These are phyloP conservation scores for Aspidiotus destructor DNA, from an alignment of 2,888 invertebrate genomes.

Conservation along the genomic window DNA sequence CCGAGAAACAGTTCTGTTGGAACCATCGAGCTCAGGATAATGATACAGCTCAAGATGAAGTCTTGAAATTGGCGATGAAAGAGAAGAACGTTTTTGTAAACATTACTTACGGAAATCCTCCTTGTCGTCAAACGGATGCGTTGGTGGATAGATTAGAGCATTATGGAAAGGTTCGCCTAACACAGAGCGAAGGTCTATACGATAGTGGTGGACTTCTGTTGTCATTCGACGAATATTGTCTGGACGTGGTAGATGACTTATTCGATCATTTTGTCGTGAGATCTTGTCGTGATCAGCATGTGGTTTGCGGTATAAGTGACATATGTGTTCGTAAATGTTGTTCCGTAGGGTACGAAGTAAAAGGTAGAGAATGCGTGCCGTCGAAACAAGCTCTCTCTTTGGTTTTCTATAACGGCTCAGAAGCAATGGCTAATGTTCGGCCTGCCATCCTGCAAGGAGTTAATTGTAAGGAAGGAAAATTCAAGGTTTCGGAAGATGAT, in stretches of 20 bases:
- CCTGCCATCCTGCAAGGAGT: slow-evolving; percentile 10
- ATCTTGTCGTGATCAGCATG: slow-evolving; percentile 15
- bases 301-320: neutral
- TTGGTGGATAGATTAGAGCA: slow-evolving; percentile 13
- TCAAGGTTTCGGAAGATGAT: neutral
- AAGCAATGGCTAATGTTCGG: neutral
- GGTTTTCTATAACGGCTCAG: slow-evolving; percentile 8
- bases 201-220: neutral
- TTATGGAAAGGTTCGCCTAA: neutral
- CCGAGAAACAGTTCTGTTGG: slow-evolving; percentile 19
- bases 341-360: slow-evolving; percentile 8
- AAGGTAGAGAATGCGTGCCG: neutral
- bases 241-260: slow-evolving; percentile 20
- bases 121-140: slow-evolving; percentile 10
- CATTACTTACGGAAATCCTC: slow-evolving; percentile 16
- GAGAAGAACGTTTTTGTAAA: slow-evolving; percentile 14
- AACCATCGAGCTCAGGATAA: neutral
- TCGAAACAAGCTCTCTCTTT: slow-evolving; percentile 9
- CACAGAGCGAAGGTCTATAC: neutral
- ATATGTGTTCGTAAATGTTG: slow-evolving; percentile 26
- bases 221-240: slow-evolving; percentile 30
- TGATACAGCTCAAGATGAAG: neutral
- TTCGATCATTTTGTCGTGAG: slow-evolving; percentile 22
- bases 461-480: slow-evolving; percentile 14
- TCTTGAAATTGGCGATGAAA: slow-evolving; percentile 14